Evolutionary conservation across 2,797 vertebrate species (phyloP).

Genomic region (Pagetopsis macropterus): DNA sequence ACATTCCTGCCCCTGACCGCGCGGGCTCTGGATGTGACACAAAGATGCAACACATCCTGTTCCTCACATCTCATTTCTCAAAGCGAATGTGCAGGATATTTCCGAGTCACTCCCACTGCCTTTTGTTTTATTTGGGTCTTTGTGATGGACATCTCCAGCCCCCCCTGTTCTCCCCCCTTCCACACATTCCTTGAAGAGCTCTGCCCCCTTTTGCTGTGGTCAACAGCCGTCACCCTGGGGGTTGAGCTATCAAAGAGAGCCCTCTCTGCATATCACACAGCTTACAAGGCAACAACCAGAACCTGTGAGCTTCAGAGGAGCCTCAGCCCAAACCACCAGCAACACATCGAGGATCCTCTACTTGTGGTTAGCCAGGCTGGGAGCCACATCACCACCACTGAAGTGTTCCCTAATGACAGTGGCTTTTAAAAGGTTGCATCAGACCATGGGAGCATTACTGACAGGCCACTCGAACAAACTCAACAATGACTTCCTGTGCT

Average conservation of each 20-base stretch:
- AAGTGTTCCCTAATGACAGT: slow-evolving; percentile 34
- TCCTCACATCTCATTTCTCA: slow-evolving; percentile 36
- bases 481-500: not conserved
- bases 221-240: slow-evolving; percentile 40
- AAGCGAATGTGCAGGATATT: slow-evolving; percentile 44
- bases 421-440: slow-evolving; percentile 44
- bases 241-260: slow-evolving; percentile 53
- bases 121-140: slow-evolving; percentile 67
- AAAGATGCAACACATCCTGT: slow-evolving; percentile 56
- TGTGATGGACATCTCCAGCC: slow-evolving; percentile 71
- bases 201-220: slow-evolving; percentile 46
- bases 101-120: slow-evolving; percentile 39
- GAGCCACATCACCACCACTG: slow-evolving; percentile 34
- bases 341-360: slow-evolving; percentile 26
- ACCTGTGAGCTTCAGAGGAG: slow-evolving; percentile 25
- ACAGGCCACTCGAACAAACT: not conserved
- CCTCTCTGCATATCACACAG: slow-evolving; percentile 61
- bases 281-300: slow-evolving; percentile 57
- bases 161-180: slow-evolving; percentile 8
- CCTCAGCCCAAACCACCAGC: slow-evolving; percentile 31
- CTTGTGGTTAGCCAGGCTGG: slow-evolving; percentile 33
- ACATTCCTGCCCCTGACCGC: slow-evolving; percentile 31
- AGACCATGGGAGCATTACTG: slow-evolving; percentile 21
- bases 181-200: slow-evolving; percentile 64
- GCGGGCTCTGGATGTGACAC: slow-evolving; percentile 19